phyloP scores from a whole-genome alignment of 2,797 vertebrate species.

The Enteromius thamalakanensis region DNA sequence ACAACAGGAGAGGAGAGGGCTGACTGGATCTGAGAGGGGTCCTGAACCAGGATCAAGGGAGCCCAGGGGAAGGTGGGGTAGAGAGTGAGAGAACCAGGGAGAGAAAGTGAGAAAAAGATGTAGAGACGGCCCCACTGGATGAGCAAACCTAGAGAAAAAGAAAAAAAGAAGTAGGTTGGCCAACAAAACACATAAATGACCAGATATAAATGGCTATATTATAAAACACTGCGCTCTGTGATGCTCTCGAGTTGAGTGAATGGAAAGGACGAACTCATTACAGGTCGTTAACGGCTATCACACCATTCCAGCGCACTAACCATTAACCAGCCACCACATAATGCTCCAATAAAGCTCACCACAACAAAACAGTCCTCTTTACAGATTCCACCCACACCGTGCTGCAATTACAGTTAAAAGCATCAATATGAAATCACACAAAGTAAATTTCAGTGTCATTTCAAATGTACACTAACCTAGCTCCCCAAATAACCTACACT shows the following conservation, averaged over 20 bases:
- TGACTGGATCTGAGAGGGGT: slow-evolving; percentile 20
- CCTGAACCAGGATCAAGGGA: slow-evolving; percentile 27
- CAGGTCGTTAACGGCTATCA: slow-evolving; percentile 4
- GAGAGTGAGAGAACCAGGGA: slow-evolving; percentile 54
- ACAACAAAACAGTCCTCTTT: background rate
- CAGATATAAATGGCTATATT: background rate
- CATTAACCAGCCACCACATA: slow-evolving; percentile 28
- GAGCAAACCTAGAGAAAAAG: slow-evolving; percentile 24
- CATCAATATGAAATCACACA: background rate
- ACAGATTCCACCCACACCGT: slow-evolving; percentile 30
- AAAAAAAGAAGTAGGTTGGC: background rate
- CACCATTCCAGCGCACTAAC: background rate
- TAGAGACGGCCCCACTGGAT: slow-evolving; percentile 10
- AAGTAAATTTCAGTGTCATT: background rate
- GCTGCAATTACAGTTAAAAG: slow-evolving; percentile 38
- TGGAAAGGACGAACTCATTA: background rate
- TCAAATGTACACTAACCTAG: background rate
- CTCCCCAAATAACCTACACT: slow-evolving; percentile 2
- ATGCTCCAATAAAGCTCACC: slow-evolving; percentile 5
- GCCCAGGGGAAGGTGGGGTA: slow-evolving; percentile 59
- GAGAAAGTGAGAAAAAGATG: slow-evolving; percentile 47
- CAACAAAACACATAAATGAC: slow-evolving; percentile 1
- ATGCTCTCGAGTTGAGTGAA: background rate
- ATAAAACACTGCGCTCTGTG: slow-evolving; percentile 7
- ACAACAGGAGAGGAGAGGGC: slow-evolving; percentile 47